Evolutionary conservation across 1,140 invertebrate species (phyloP).

Genomic region (Zeugodacus cucurbitae): DNA sequence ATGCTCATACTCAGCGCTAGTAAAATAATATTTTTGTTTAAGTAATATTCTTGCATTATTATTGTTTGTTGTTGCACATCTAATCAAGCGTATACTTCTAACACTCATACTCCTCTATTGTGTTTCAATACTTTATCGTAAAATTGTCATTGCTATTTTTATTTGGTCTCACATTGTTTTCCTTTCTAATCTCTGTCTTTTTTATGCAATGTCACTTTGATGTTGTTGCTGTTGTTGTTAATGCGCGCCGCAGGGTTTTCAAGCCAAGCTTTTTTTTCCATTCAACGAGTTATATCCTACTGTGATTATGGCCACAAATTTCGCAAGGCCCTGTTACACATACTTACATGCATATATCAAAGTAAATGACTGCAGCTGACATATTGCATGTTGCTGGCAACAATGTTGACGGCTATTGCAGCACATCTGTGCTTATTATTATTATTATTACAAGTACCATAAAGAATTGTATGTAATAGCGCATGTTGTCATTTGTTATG

Average conservation of each 20-base stretch:
- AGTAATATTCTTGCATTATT: background rate
- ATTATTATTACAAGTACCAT: background rate
- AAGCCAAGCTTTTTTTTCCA: background rate
- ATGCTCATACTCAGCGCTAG: background rate
- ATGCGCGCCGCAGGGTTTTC: background rate
- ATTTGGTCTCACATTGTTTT: background rate
- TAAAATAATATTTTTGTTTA: background rate
- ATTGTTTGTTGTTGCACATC: background rate
- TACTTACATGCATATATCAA: background rate
- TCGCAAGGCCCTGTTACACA: background rate
- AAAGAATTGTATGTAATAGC: background rate
- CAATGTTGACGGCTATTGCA: background rate
- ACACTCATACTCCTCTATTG: background rate
- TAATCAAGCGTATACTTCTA: background rate
- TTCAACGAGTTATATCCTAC: background rate
- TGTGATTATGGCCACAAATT: constrained; percentile 1
- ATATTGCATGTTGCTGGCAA: background rate
- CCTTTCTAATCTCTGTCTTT: constrained; percentile 3
- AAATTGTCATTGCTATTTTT: background rate
- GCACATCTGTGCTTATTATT: constrained; percentile 18
- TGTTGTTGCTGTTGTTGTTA: background rate
- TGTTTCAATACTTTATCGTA: background rate
- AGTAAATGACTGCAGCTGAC: background rate
- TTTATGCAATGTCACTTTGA: constrained; percentile 8
- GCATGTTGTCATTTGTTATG: background rate